Percentiles rank a stretch among this genome's conserved stretches.
Conservation (phyloP, 2,113 vertebrate species). For the Leptocoma aspasia region DNA sequence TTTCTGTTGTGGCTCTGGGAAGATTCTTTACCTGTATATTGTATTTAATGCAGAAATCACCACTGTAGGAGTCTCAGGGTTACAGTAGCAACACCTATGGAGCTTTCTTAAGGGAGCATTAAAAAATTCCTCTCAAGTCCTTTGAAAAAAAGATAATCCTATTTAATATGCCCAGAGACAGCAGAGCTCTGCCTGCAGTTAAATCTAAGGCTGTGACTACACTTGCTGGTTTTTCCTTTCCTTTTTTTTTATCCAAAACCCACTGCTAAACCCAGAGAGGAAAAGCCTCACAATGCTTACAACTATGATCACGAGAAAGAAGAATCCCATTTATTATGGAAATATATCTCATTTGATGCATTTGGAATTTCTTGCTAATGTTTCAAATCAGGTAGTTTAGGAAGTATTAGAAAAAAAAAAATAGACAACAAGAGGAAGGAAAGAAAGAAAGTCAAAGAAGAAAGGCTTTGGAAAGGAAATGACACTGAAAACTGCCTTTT, state of each 20-base stretch:
- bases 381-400: not conserved
- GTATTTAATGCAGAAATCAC: not conserved
- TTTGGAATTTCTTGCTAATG: not conserved
- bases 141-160: not conserved
- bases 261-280: not conserved
- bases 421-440: fast-evolving
- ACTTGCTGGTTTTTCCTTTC: not conserved
- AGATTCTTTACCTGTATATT: not conserved
- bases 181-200: not conserved
- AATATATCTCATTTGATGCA: not conserved
- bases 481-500: not conserved
- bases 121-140: not conserved
- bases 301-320: not conserved
- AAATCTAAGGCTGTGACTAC: not conserved
- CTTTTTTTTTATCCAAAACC: not conserved
- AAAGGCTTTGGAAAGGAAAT: not conserved
- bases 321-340: not conserved
- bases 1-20: not conserved
- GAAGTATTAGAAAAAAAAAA: not conserved
- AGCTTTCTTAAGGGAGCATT: not conserved
- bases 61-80: not conserved
- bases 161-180: not conserved
- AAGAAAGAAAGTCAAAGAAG: not conserved
- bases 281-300: not conserved
- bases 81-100: not conserved